phyloP scores from a whole-genome alignment of 1,140 invertebrate genomes.

The Musca domestica region DNA sequence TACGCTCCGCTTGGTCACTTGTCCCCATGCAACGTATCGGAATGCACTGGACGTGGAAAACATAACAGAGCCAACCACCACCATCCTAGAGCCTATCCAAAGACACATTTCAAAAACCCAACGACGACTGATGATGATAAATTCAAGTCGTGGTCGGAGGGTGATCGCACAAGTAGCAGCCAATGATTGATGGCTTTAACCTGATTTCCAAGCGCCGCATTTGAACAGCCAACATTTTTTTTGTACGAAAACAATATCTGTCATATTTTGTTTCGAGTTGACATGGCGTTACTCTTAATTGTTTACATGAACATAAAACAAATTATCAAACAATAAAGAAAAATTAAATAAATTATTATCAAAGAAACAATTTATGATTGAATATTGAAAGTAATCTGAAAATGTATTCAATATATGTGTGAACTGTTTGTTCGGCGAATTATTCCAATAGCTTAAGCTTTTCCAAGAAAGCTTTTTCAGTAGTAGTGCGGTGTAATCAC shows the following conservation, averaged over 20 bases:
- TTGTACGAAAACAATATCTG: background rate
- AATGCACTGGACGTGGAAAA: constrained; percentile 18
- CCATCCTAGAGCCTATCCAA: too few relatives aligned
- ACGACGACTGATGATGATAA: constrained; percentile 21
- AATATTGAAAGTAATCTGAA: too few relatives aligned
- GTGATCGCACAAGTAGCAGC: background rate
- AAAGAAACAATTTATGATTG: too few relatives aligned
- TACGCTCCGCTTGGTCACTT: background rate
- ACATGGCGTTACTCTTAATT: too few relatives aligned
- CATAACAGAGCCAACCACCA: too few relatives aligned
- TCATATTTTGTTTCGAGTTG: too few relatives aligned
- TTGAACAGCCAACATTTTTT: background rate
- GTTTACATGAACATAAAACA: too few relatives aligned
- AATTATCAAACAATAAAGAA: too few relatives aligned
- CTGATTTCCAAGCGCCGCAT: background rate
- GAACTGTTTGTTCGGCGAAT: background rate
- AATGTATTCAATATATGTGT: background rate
- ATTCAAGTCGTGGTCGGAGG: background rate
- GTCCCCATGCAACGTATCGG: background rate
- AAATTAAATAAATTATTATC: too few relatives aligned
- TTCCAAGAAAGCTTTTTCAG: background rate
- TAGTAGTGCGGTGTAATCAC: background rate
- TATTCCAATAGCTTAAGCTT: background rate
- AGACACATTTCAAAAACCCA: constrained; percentile 22
- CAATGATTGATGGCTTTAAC: constrained; percentile 23